Evolutionary conservation across 2,113 vertebrate genomes (phyloP), one percentile per base, ranked within the genome.

Genomic region (Dicentrarchus labrax): DNA sequence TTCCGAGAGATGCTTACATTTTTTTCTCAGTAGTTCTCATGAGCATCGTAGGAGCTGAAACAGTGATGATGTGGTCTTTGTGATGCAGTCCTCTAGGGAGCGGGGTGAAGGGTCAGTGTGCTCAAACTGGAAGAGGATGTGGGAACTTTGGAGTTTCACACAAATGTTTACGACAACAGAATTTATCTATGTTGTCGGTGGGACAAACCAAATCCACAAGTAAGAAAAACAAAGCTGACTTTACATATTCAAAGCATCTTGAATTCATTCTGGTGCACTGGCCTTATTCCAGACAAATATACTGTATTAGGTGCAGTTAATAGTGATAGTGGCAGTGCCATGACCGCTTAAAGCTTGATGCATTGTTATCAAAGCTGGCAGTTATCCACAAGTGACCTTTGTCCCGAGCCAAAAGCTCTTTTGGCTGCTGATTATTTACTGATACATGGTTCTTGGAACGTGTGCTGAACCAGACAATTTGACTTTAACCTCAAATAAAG

Each of bases 311-410:
- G 30, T 74, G 57, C 22, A 22, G 47, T 17, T 80, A 77, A 86
- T 76, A 21, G 54, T 65, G 53, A 80, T 70, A 74, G 24, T 69
- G 38, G 11, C 36, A 7, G 19, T 43, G 51, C 39, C 57, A 61
- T 80, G 53, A 43, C 51, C 38, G 2, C 19, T 81, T 89, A 65
- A 78, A 61, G 67, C 56, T 51, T 50, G 74, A 71, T 61, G 66
- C 74, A 43, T 76, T 57, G 59, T 85, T 91, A 82, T 93, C 83
- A 87, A 64, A 78, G 80, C 71, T 90, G 86, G 82, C 83, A 70
- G 71, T 36, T 36, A 41, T 86, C 41, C 66, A 50, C 45, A 71
- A 68, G 68, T 61, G 82, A 89, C 87, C 87, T 92, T 84, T 74
- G 61, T 82, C 11, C 50, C 53, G 50, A 81, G 88, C 86, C 88